Percentiles rank a stretch among this genome's conserved stretches.
phyloP scores from a whole-genome alignment of 2,888 invertebrate genomes.

The Cryptocheilus praepositus region DNA sequence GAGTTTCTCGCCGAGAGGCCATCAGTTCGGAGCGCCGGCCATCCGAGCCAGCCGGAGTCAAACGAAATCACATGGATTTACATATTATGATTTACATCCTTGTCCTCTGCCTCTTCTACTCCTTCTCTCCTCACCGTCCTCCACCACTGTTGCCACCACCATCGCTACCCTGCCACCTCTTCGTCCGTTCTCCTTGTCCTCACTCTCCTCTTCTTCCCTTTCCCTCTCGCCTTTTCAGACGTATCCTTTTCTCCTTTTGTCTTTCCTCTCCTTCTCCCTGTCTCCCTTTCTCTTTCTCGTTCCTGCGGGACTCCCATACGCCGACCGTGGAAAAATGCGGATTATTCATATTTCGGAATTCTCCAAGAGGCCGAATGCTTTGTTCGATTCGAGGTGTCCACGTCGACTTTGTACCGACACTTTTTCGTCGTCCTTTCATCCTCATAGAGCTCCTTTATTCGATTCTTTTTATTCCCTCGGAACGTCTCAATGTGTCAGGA shows the following conservation, averaged over 20 bases:
- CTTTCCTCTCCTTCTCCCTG: not conserved
- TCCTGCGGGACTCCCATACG: not conserved
- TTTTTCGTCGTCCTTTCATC: not conserved
- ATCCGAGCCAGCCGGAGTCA: conserved; percentile 60
- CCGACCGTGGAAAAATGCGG: conserved; percentile 20
- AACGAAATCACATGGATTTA: conserved; percentile 72
- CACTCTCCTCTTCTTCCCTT: conserved; percentile 10
- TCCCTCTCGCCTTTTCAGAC: conserved; percentile 14
- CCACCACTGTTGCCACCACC: conserved; percentile 14
- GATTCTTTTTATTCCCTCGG: conserved; percentile 1
- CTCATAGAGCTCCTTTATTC: not conserved
- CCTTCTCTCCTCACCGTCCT: conserved; percentile 36
- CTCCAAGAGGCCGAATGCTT: not conserved
- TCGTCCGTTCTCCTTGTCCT: conserved; percentile 5
- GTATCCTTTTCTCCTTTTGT: conserved; percentile 4
- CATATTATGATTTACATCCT: conserved; percentile 74
- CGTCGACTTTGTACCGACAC: conserved; percentile 8
- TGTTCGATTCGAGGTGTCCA: conserved; percentile 18
- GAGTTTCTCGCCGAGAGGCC: conserved; percentile 65
- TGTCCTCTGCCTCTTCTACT: conserved; percentile 63
- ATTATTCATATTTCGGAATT: conserved; percentile 20
- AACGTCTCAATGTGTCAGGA: conserved; percentile 14
- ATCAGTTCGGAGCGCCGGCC: conserved; percentile 62
- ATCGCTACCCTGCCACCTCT: conserved; percentile 24
- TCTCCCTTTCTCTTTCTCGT: conserved; percentile 5